A percentile compares a stretch with the other conserved stretches of the same genome.
These are phyloP conservation scores for Actinopyga echinites DNA, from an alignment of 53 echinoderm and acorn worm species.

Conservation along the genomic window DNA sequence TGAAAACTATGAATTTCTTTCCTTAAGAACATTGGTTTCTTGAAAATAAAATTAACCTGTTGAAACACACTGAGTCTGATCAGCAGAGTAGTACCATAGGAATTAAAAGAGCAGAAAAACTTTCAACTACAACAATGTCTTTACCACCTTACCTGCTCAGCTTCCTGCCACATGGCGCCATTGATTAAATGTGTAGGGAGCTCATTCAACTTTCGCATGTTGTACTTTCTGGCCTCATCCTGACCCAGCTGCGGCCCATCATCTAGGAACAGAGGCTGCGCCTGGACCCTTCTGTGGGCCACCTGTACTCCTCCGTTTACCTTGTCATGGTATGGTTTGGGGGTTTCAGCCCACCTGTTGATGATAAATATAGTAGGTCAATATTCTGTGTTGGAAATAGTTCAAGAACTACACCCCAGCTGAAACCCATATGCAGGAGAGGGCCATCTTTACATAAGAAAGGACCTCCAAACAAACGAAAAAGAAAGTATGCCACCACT, in stretches of 20 bases:
- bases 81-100: too few relatives aligned
- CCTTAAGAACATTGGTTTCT: too few relatives aligned
- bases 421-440: too few relatives aligned
- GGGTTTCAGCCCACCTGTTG: slow-evolving; percentile 74
- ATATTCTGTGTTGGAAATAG: too few relatives aligned
- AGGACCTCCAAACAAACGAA: too few relatives aligned
- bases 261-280: slow-evolving; percentile 75
- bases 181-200: slow-evolving; percentile 75
- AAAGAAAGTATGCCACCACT: too few relatives aligned
- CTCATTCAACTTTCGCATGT: slow-evolving; percentile 80
- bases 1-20: too few relatives aligned
- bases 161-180: slow-evolving; percentile 78
- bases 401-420: too few relatives aligned
- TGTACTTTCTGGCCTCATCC: slow-evolving; percentile 48
- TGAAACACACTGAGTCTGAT: too few relatives aligned
- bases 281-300: slow-evolving; percentile 74
- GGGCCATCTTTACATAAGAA: too few relatives aligned
- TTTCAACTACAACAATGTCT: not conserved
- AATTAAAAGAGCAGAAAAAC: not conserved
- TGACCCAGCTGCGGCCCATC: not conserved
- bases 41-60: too few relatives aligned
- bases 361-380: not conserved
- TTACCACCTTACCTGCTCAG: slow-evolving; percentile 48
- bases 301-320: slow-evolving; percentile 64
- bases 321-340: slow-evolving; percentile 88